phyloP scores from a whole-genome alignment of 2,888 invertebrate genomes.

The Euspilapteryx auroguttella region DNA sequence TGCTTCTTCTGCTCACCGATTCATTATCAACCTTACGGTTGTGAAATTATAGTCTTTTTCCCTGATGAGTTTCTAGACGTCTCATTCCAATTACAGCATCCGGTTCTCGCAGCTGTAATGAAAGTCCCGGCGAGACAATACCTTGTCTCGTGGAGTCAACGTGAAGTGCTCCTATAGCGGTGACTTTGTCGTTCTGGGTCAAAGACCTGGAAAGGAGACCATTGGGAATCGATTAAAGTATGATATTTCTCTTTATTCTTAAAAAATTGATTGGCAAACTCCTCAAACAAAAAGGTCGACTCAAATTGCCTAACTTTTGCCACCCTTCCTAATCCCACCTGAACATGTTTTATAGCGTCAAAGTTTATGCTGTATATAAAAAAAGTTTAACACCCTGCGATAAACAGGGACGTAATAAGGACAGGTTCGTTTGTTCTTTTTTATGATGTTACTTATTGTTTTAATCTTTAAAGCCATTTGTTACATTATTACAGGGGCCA shows the following conservation, averaged over 20 bases:
- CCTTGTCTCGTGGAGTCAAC: too few relatives aligned
- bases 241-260: too few relatives aligned
- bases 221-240: too few relatives aligned
- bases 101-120: conserved; percentile 21
- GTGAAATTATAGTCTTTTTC: not conserved
- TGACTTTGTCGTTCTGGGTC: conserved; percentile 11
- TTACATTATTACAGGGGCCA: too few relatives aligned
- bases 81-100: conserved; percentile 20
- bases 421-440: conserved; percentile 13
- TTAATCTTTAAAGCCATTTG: conserved; percentile 29
- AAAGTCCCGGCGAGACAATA: conserved; percentile 14
- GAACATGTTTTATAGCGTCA: conserved; percentile 45
- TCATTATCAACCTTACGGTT: conserved; percentile 11
- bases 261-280: too few relatives aligned
- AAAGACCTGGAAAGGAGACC: too few relatives aligned
- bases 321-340: conserved; percentile 42
- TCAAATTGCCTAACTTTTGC: conserved; percentile 15
- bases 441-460: conserved; percentile 31
- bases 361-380: conserved; percentile 45
- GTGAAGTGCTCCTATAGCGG: too few relatives aligned
- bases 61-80: conserved; percentile 6
- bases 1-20: conserved; percentile 8
- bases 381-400: conserved; percentile 32
- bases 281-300: conserved; percentile 1
- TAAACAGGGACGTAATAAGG: conserved; percentile 26